These are phyloP conservation scores for Drosophila nr. perissopoda DNA, from an alignment of 2,888 invertebrate species.

Conservation along the genomic window DNA sequence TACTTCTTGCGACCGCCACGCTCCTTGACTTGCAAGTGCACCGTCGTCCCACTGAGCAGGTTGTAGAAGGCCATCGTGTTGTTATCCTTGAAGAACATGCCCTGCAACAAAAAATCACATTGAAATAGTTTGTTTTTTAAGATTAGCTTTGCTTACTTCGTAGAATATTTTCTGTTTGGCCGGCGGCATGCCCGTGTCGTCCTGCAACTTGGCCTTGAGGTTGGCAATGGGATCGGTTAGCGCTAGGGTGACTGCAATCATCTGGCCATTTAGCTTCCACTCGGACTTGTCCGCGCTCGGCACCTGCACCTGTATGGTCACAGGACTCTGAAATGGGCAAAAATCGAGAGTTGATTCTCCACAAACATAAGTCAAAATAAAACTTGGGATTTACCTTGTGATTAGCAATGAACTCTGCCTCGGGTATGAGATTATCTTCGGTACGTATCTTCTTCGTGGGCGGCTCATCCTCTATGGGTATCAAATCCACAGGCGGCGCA, in stretches of 20 bases:
- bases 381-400: conserved; percentile 86
- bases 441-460: conserved; percentile 94
- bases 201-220: conserved; percentile 94
- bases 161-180: conserved; percentile 98
- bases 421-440: conserved; percentile 96
- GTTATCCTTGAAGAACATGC: conserved; percentile 98
- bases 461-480: conserved; percentile 91
- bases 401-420: conserved; percentile 91
- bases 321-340: conserved; percentile 87
- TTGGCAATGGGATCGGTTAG: conserved; percentile 92
- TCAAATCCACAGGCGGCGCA: conserved; percentile 86
- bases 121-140: background rate
- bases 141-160: conserved; percentile 88
- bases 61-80: conserved; percentile 98
- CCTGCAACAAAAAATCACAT: conserved; percentile 87
- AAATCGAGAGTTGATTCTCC: background rate
- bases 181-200: conserved; percentile 95
- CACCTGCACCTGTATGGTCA: conserved; percentile 92
- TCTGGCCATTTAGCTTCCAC: conserved; percentile 97
- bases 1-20: conserved; percentile 99
- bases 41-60: conserved; percentile 92
- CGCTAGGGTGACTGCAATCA: conserved; percentile 91
- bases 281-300: conserved; percentile 96
- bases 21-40: conserved; percentile 97
- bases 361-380: background rate